Conservation (phyloP, 2,113 vertebrate genomes). For the Drymodes brunneopygia region DNA sequence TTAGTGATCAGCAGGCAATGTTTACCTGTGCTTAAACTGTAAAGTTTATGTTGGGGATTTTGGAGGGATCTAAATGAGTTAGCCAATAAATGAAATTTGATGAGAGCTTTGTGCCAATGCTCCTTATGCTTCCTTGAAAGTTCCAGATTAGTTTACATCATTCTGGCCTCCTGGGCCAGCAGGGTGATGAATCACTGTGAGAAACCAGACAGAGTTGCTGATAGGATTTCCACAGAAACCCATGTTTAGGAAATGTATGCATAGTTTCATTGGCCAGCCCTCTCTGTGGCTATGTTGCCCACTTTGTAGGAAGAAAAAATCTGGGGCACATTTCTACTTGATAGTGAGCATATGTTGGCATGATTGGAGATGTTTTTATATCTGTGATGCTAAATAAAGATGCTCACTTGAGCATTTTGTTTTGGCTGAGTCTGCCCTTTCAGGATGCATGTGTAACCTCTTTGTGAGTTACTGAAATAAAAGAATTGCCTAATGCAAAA, state of each 20-base stretch:
- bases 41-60: background rate
- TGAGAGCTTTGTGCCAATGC: background rate
- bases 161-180: background rate
- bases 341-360: background rate
- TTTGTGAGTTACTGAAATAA: slow-evolving; percentile 42
- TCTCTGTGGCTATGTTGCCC: background rate
- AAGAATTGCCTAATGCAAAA: slow-evolving; percentile 28
- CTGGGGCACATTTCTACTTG: background rate
- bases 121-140: background rate
- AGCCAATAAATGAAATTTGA: background rate
- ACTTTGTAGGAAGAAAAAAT: background rate
- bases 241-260: background rate
- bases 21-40: background rate
- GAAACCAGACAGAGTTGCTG: background rate
- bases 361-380: background rate
- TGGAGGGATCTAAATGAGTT: background rate
- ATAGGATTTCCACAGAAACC: background rate
- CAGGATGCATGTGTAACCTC: background rate
- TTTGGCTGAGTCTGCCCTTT: slow-evolving; percentile 45
- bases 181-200: background rate
- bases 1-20: background rate
- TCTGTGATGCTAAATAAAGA: background rate
- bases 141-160: background rate
- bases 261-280: background rate
- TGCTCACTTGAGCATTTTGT: slow-evolving; percentile 16